Evolutionary conservation across 1,140 invertebrate genomes (phyloP), one percentile per base, ranked within the genome.

Genomic region (Drosophila varians): DNA sequence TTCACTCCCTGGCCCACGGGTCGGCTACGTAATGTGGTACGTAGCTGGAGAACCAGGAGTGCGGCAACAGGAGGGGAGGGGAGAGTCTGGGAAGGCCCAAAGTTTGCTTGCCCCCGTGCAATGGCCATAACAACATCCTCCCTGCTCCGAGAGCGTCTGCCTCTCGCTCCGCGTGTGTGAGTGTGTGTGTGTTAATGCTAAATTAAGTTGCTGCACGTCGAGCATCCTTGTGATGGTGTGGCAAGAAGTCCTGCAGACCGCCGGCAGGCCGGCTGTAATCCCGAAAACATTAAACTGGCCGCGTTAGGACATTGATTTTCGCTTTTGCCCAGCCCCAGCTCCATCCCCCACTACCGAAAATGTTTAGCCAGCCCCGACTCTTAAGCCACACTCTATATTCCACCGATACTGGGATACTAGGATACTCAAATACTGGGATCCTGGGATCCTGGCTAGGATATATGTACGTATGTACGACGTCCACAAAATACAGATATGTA

Each of bases 231-330:
- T 42, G 12, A 43, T 4, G 31, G n/a, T 40, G 14, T 40, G 36
- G 36, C 36, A 38, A 38, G 42, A 64, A 64, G 42, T 36, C 36
- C 21, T 21, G 19, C 31, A 23, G 26, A 19, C 56, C 42, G 42
- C 42, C 42, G 4, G 48, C 49, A 69, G 65, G 65, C 49, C 68
- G 65, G 65, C 64, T 68, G 49, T 69, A 69, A 69, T 69, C 42
- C 62, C 43, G 14, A 69, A 69, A 69, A 56, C 65, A 69, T 55
- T 69, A 69, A 69, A 68, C 65, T 68, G 65, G 47, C 65, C 65
- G 65, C 65, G 65, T 68, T 45, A 70, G 66, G 66, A 57, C 66
- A 70, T 70, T 70, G 66, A 70, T 70, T 70, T 70, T 70, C 65
- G 66, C 66, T 69, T 69, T 68, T 66, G 23, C 11, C 14, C 31